phyloP scores from a whole-genome alignment of 2,797 vertebrate species.

The Channa striata region DNA sequence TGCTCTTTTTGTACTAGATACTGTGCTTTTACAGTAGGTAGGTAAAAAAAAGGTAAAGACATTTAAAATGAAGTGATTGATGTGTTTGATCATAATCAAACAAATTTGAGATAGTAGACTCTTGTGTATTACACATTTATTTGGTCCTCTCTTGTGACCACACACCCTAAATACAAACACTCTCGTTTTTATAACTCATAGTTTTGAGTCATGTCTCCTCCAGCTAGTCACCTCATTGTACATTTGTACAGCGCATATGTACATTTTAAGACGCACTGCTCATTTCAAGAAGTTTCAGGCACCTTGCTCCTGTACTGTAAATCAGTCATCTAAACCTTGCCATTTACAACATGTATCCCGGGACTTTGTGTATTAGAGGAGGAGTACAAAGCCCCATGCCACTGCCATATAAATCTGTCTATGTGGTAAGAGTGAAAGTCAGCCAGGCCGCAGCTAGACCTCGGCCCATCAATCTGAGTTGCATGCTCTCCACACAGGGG shows the following conservation, averaged over 20 bases:
- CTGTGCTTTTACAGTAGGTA: too few relatives aligned
- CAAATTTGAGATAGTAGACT: not conserved
- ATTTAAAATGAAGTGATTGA: not conserved
- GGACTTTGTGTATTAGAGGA: constrained; percentile 5
- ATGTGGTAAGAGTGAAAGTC: constrained; percentile 66
- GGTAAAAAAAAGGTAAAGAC: not conserved
- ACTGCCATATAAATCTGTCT: constrained; percentile 56
- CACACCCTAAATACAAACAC: not conserved
- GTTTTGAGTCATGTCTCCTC: not conserved
- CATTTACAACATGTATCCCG: constrained; percentile 21
- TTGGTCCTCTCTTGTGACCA: too few relatives aligned
- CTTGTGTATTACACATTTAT: too few relatives aligned
- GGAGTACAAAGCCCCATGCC: constrained; percentile 11
- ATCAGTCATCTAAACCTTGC: constrained; percentile 27
- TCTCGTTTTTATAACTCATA: not conserved
- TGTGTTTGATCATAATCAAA: not conserved
- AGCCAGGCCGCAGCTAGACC: constrained; percentile 69
- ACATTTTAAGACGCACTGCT: constrained; percentile 3
- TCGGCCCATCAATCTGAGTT: constrained; percentile 74
- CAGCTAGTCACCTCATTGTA: too few relatives aligned
- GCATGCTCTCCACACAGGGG: constrained; percentile 39
- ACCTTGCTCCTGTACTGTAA: constrained; percentile 21
- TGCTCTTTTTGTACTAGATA: too few relatives aligned
- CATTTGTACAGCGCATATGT: not conserved
- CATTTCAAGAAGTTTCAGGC: constrained; percentile 19